phyloP scores from a whole-genome alignment of 37 sponge, comb jelly and placozoan genomes.

The Spongia lamella region DNA sequence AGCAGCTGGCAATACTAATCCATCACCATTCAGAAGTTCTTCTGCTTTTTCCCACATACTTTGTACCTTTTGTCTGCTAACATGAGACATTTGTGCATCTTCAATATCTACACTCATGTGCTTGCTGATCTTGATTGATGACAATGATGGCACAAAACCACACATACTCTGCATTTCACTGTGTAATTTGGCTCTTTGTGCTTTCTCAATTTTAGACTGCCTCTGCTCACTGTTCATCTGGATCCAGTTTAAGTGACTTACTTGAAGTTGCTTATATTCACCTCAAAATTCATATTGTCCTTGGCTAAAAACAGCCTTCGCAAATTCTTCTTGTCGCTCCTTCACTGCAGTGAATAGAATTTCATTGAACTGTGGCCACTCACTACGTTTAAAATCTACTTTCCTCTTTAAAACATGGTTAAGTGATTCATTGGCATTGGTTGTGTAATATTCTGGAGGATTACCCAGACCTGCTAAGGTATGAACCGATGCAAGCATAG shows the following conservation, averaged over 20 bases:
- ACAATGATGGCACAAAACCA: neutral
- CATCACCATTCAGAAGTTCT: neutral
- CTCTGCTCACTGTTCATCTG: neutral
- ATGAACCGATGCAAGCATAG: no score
- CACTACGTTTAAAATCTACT: neutral
- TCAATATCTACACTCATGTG: neutral
- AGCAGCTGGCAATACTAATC: conserved; percentile 12
- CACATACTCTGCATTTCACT: no score
- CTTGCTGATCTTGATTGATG: neutral
- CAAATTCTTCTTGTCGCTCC: neutral
- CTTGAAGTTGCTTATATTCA: neutral
- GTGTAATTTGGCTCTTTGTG: no score
- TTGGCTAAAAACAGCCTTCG: neutral
- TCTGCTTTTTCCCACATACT: conserved; percentile 23
- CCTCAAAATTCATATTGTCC: neutral
- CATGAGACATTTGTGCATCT: conserved; percentile 1
- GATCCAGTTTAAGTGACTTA: neutral
- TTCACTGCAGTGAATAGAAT: neutral
- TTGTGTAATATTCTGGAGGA: neutral
- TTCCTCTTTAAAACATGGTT: neutral
- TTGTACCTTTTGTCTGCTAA: neutral
- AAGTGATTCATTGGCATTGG: neutral
- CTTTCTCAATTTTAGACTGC: neutral
- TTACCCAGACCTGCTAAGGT: no score
- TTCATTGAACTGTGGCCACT: neutral